phyloP scores from a whole-genome alignment of 1,140 invertebrate genomes.

The Drosophila obscura region DNA sequence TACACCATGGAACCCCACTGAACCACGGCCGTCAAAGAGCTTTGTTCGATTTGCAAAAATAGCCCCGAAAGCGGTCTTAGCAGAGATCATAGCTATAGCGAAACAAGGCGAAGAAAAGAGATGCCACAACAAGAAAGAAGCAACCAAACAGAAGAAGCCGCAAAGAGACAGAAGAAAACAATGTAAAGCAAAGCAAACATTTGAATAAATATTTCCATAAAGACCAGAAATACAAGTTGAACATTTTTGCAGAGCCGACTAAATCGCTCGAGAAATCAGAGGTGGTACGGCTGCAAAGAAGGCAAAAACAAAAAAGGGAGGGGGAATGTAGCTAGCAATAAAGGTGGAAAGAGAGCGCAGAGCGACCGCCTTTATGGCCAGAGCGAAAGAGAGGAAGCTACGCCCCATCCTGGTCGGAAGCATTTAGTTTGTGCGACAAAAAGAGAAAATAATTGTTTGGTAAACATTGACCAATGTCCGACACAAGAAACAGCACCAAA shows the following conservation, averaged over 20 bases:
- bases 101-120: slow-evolving; percentile 6
- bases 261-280: slow-evolving; percentile 35
- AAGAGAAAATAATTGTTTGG: slow-evolving; percentile 74
- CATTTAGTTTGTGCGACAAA: slow-evolving; percentile 73
- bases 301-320: slow-evolving; percentile 1
- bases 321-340: neutral
- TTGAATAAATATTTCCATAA: slow-evolving; percentile 44
- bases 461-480: slow-evolving; percentile 74
- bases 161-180: slow-evolving; percentile 13
- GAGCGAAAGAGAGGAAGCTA: too few relatives aligned
- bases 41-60: slow-evolving; percentile 19
- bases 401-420: slow-evolving; percentile 40
- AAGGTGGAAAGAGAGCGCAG: slow-evolving; percentile 5
- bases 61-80: neutral
- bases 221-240: slow-evolving; percentile 17
- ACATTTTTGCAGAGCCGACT: slow-evolving; percentile 16
- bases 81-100: slow-evolving; percentile 22
- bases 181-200: slow-evolving; percentile 29
- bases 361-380: slow-evolving; percentile 25
- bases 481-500: neutral
- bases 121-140: slow-evolving; percentile 2
- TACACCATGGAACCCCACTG: slow-evolving; percentile 90
- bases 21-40: neutral
- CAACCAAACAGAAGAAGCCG: slow-evolving; percentile 13
- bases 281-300: neutral